A percentile compares a stretch with the other conserved stretches of the same genome.
These are phyloP conservation scores for Drosophila trapezifrons DNA, from an alignment of 1,140 invertebrate species.

Conservation along the genomic window DNA sequence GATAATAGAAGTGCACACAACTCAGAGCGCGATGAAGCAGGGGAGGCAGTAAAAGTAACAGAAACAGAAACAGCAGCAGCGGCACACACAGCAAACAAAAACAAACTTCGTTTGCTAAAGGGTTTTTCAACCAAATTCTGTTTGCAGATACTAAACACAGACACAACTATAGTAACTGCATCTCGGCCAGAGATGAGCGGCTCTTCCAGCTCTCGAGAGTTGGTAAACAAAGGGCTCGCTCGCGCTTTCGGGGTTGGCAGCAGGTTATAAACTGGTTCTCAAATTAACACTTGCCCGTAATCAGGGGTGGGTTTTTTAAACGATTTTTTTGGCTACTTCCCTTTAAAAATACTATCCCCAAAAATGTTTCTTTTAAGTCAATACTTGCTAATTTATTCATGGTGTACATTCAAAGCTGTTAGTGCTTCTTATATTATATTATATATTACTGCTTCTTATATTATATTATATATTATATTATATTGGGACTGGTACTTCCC, in stretches of 20 bases:
- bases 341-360: slow-evolving; percentile 16
- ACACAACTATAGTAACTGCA: slow-evolving; percentile 14
- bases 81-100: slow-evolving; percentile 52
- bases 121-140: slow-evolving; percentile 57
- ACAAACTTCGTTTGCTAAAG: slow-evolving; percentile 63
- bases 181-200: slow-evolving; percentile 33
- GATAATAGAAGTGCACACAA: slow-evolving; percentile 67
- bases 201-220: slow-evolving; percentile 4
- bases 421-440: no score
- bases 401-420: no score
- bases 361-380: slow-evolving; percentile 4
- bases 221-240: slow-evolving; percentile 20
- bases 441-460: no score
- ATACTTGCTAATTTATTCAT: neutral
- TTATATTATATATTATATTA: no score
- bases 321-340: neutral
- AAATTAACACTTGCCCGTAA: slow-evolving; percentile 20
- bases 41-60: neutral
- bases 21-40: neutral
- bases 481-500: no score
- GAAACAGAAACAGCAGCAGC: slow-evolving; percentile 15
- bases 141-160: slow-evolving; percentile 44
- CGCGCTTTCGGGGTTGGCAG: slow-evolving; percentile 28
- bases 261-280: slow-evolving; percentile 34
- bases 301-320: slow-evolving; percentile 26